A percentile compares a stretch with the other conserved stretches of the same genome.
Conservation (phyloP, 2,888 invertebrate genomes). For the Rhodophaea formosa region DNA sequence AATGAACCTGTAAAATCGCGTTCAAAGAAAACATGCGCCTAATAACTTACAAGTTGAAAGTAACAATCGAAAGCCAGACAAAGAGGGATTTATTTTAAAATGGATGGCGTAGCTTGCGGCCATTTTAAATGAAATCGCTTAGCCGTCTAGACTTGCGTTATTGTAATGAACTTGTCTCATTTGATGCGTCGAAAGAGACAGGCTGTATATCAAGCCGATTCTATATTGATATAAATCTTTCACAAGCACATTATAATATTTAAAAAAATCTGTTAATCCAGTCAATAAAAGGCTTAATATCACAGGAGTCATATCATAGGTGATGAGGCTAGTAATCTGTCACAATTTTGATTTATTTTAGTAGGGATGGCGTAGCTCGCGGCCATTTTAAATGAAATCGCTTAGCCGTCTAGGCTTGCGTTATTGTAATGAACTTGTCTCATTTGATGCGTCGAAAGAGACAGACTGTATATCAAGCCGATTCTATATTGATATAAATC, state of each 20-base stretch:
- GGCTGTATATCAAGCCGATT: too few species aligned
- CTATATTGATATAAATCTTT: too few species aligned
- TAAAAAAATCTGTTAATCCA: too few species aligned
- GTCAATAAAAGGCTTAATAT: too few species aligned
- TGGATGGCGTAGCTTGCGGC: constrained; percentile 30
- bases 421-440: constrained; percentile 53
- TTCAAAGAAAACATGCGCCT: background rate
- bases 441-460: constrained; percentile 51
- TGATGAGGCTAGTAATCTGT: too few species aligned
- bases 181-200: too few species aligned
- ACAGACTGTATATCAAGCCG: constrained; percentile 43
- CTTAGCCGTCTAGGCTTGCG: constrained; percentile 51
- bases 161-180: constrained; percentile 52
- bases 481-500: constrained; percentile 47
- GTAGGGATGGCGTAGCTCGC: too few species aligned
- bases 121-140: constrained; percentile 54
- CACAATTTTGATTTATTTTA: too few species aligned
- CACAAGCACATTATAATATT: too few species aligned
- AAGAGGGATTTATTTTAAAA: background rate
- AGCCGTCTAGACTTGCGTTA: constrained; percentile 52
- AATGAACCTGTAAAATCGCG: too few species aligned
- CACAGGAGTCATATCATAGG: too few species aligned
- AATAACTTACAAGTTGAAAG: background rate
- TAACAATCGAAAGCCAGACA: background rate
- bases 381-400: constrained; percentile 65